A percentile compares a stretch with the other conserved stretches of the same genome.
These are phyloP conservation scores for Neopipo cinnamomea DNA, from an alignment of 2,113 vertebrate species.

Conservation along the genomic window DNA sequence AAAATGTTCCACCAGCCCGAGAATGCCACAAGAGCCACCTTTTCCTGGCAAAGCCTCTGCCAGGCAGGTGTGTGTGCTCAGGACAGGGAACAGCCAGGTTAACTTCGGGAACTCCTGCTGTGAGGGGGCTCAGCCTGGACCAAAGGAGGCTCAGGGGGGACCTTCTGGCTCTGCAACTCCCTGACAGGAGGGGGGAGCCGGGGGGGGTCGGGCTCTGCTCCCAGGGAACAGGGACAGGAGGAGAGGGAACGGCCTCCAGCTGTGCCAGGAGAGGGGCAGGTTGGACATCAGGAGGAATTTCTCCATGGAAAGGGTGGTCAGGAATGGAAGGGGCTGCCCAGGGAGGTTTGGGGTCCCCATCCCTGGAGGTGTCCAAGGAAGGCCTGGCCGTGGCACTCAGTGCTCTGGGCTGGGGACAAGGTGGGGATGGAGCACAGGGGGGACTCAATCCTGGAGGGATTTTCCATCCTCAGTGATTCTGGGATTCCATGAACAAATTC, in stretches of 20 bases:
- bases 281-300: neutral
- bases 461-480: neutral
- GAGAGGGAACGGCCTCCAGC: neutral
- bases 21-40: neutral
- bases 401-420: neutral
- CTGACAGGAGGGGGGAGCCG: neutral
- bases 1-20: conserved; percentile 46
- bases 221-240: neutral
- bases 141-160: neutral
- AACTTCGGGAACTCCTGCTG: neutral
- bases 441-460: rapidly evolving
- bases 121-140: neutral
- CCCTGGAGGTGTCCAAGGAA: neutral
- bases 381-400: neutral
- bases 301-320: neutral
- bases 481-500: neutral
- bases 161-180: neutral
- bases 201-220: neutral
- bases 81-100: neutral
- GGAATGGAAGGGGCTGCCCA: neutral
- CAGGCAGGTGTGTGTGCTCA: neutral
- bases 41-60: neutral
- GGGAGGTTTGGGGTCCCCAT: neutral
- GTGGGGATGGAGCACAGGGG: rapidly evolving
- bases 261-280: neutral